Evolutionary conservation across 2,113 vertebrate genomes (phyloP).

Genomic region (Beaufortia kweichowensis): DNA sequence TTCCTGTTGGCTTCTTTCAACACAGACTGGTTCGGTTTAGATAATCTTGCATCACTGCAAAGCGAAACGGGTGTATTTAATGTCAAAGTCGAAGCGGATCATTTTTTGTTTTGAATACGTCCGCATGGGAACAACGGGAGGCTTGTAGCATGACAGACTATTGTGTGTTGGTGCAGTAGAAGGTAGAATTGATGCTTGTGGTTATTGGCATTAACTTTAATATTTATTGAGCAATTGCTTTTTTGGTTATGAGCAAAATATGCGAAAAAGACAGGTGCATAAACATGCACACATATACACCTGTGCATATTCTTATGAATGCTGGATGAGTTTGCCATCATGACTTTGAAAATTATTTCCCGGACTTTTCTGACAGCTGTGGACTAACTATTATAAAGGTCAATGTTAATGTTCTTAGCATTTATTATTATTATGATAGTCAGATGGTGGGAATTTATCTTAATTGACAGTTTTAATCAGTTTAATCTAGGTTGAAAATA

Average conservation of each 20-base stretch:
- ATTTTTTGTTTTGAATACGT: constrained; percentile 25
- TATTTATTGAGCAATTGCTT: neutral
- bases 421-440: neutral
- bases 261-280: no score
- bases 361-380: neutral
- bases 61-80: neutral
- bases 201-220: neutral
- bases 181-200: neutral
- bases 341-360: neutral
- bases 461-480: no score
- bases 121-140: neutral
- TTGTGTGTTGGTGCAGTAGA: neutral
- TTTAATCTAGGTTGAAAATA: neutral
- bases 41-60: neutral
- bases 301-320: neutral
- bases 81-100: neutral
- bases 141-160: neutral
- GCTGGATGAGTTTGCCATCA: neutral
- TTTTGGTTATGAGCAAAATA: no score
- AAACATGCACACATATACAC: neutral
- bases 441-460: neutral
- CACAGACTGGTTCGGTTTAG: neutral
- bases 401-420: neutral
- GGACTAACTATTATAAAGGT: neutral
- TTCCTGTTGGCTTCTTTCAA: neutral